Percentiles rank a stretch among this genome's conserved stretches.
Evolutionary conservation across 2,888 invertebrate genomes (phyloP).

Genomic region (Habroteleia sp.): DNA sequence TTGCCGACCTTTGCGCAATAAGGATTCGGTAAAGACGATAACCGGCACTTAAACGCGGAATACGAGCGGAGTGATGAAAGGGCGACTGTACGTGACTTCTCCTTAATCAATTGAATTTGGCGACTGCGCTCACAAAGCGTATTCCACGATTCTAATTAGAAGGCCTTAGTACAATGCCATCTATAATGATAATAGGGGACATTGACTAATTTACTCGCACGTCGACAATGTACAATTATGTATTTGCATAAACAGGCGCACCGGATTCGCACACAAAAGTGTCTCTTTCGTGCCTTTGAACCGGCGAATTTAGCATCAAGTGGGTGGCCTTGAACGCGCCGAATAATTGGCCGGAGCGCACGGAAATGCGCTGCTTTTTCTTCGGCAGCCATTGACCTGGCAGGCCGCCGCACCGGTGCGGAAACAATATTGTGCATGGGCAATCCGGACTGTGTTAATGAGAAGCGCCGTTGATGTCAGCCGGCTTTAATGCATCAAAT

Average conservation of each 20-base stretch:
- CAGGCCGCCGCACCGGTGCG: too few relatives aligned
- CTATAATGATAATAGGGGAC: slow-evolving; percentile 59
- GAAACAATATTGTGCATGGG: too few relatives aligned
- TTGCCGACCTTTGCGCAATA: slow-evolving; percentile 35
- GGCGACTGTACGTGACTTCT: slow-evolving; percentile 62
- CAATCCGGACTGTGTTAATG: background rate
- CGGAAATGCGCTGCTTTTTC: background rate
- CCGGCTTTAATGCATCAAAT: too few relatives aligned
- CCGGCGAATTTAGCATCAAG: too few relatives aligned
- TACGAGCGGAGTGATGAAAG: slow-evolving; percentile 53
- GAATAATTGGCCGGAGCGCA: background rate
- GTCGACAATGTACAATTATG: slow-evolving; percentile 57
- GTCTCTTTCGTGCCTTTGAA: too few relatives aligned
- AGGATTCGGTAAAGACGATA: slow-evolving; percentile 49
- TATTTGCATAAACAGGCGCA: slow-evolving; percentile 53
- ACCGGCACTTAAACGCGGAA: slow-evolving; percentile 56
- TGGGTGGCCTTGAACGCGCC: too few relatives aligned
- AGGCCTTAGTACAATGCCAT: slow-evolving; percentile 53
- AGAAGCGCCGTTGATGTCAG: too few relatives aligned
- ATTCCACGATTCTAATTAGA: slow-evolving; percentile 64
- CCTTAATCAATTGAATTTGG: slow-evolving; percentile 64
- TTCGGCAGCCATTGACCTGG: too few relatives aligned
- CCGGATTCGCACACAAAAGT: slow-evolving; percentile 3
- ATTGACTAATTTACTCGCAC: slow-evolving; percentile 59
- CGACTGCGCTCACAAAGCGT: slow-evolving; percentile 61